These are phyloP conservation scores for Pedionomus torquatus DNA, from an alignment of 2,113 vertebrate species.

Conservation along the genomic window DNA sequence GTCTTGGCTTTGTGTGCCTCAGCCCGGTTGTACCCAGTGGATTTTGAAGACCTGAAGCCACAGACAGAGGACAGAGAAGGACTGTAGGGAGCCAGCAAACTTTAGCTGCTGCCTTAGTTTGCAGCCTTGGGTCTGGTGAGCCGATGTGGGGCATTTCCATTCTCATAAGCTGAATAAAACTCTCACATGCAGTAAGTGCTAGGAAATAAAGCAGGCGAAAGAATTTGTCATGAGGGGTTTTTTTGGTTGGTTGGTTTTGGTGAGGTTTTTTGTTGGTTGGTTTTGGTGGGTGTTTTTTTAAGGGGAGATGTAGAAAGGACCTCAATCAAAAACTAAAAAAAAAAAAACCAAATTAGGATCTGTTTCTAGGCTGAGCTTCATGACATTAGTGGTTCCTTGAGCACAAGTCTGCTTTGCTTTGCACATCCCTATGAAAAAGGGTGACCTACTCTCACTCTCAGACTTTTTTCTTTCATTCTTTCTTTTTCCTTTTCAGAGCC, in stretches of 20 bases:
- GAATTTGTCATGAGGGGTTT: background rate
- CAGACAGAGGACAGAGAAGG: background rate
- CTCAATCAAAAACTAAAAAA: background rate
- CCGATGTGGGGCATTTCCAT: background rate
- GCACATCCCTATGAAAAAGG: background rate
- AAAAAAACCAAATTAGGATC: background rate
- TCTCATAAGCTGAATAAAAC: background rate
- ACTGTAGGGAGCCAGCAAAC: background rate
- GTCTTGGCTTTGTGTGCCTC: background rate
- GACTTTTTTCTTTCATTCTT: background rate
- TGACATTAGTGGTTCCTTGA: background rate
- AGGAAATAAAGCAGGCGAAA: background rate
- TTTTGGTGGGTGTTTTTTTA: background rate
- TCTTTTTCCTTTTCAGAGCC: background rate
- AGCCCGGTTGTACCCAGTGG: background rate
- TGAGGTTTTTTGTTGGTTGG: too few species aligned
- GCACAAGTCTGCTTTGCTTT: background rate
- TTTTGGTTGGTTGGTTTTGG: background rate
- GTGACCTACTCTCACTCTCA: background rate
- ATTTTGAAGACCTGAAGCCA: background rate
- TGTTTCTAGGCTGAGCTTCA: background rate
- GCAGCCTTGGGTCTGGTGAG: background rate
- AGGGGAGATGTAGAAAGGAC: background rate
- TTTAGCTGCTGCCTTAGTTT: background rate
- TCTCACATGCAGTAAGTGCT: background rate